Conservation (phyloP, 2,113 vertebrate genomes). For the Thryonomys swinderianus region DNA sequence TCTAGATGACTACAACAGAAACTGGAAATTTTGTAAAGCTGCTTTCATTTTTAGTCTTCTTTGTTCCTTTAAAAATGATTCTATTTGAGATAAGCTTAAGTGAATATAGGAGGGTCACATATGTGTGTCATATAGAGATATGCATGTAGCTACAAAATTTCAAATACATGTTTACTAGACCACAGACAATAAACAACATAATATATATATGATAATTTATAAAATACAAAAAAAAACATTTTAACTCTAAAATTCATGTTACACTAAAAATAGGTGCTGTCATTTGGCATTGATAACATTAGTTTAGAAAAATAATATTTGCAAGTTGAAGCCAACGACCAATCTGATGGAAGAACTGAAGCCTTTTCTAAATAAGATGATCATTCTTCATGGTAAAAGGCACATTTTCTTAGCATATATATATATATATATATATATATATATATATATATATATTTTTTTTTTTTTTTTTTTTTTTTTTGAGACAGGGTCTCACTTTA, state of each 20-base stretch:
- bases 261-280: neutral
- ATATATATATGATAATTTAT: neutral
- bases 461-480: too few relatives aligned
- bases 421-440: too few relatives aligned
- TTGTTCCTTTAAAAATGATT: neutral
- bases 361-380: neutral
- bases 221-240: neutral
- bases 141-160: neutral
- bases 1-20: slow-evolving; percentile 11
- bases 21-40: neutral
- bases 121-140: neutral
- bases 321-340: neutral
- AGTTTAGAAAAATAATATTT: neutral
- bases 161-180: neutral
- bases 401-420: neutral
- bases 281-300: neutral
- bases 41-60: neutral
- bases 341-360: neutral
- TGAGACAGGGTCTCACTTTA: too few relatives aligned
- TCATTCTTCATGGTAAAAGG: neutral
- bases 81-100: neutral
- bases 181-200: neutral
- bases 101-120: neutral
- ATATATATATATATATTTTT: too few relatives aligned
- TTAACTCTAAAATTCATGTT: neutral